Conservation (phyloP, 1,140 invertebrate genomes). For the Leguminivora glycinivorella region DNA sequence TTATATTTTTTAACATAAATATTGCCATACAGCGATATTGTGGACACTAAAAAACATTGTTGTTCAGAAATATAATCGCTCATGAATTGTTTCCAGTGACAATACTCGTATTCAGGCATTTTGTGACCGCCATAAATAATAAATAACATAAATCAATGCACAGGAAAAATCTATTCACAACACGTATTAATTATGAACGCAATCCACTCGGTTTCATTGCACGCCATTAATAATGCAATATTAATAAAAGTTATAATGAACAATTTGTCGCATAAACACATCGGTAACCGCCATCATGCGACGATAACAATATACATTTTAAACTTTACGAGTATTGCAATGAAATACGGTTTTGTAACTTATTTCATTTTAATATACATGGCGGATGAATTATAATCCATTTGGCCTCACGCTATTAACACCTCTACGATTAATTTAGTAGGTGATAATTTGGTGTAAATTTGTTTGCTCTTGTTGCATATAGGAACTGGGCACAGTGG, state of each 20-base stretch:
- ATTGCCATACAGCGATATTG: too few relatives aligned
- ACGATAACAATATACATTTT: not conserved
- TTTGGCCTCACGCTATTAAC: not conserved
- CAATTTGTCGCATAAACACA: not conserved
- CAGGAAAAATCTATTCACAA: not conserved
- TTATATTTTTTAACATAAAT: too few relatives aligned
- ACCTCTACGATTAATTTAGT: not conserved
- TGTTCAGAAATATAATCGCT: too few relatives aligned
- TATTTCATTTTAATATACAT: too few relatives aligned
- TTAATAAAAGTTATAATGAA: slow-evolving; percentile 1
- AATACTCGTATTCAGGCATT: not conserved
- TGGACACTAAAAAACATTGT: too few relatives aligned
- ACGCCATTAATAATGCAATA: not conserved
- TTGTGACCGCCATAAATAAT: not conserved
- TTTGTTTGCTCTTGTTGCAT: not conserved
- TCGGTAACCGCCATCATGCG: not conserved
- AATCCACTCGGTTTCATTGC: not conserved
- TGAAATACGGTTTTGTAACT: not conserved
- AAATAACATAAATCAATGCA: not conserved
- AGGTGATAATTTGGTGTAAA: not conserved
- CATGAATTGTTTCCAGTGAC: not conserved
- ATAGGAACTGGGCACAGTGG: not conserved
- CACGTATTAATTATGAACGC: not conserved
- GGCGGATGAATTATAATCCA: not conserved
- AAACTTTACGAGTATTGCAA: not conserved